phyloP scores from a whole-genome alignment of 2,113 vertebrate species.

The Microcebus tavaratra region DNA sequence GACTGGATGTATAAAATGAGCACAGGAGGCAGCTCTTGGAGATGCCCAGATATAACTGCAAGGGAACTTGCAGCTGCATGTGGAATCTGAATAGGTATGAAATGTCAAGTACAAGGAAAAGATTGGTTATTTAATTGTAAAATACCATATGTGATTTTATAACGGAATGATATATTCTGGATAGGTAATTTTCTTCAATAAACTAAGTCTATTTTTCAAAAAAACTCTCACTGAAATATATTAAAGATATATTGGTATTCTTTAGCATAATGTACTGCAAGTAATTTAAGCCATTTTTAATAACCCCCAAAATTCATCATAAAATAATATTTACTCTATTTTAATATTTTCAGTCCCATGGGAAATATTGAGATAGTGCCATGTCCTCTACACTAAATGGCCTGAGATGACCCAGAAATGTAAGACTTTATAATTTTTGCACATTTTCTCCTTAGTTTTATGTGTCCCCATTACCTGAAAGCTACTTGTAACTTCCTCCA shows the following conservation, averaged over 20 bases:
- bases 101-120: background rate
- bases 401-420: background rate
- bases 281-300: background rate
- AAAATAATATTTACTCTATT: background rate
- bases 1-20: background rate
- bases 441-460: background rate
- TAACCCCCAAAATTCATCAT: background rate
- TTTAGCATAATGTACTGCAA: background rate
- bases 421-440: background rate
- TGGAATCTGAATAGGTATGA: background rate
- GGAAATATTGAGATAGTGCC: background rate
- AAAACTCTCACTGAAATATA: background rate
- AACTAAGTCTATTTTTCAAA: background rate
- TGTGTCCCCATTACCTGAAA: background rate
- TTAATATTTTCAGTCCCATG: constrained; percentile 7
- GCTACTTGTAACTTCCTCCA: background rate
- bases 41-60: background rate
- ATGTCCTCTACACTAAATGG: background rate
- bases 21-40: background rate
- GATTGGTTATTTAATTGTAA: background rate
- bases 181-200: constrained; percentile 22
- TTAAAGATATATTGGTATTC: background rate
- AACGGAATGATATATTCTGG: background rate
- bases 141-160: background rate
- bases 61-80: background rate